A percentile compares a stretch with the other conserved stretches of the same genome.
Evolutionary conservation across 2,888 invertebrate genomes (phyloP).

Genomic region (Spodoptera picta): DNA sequence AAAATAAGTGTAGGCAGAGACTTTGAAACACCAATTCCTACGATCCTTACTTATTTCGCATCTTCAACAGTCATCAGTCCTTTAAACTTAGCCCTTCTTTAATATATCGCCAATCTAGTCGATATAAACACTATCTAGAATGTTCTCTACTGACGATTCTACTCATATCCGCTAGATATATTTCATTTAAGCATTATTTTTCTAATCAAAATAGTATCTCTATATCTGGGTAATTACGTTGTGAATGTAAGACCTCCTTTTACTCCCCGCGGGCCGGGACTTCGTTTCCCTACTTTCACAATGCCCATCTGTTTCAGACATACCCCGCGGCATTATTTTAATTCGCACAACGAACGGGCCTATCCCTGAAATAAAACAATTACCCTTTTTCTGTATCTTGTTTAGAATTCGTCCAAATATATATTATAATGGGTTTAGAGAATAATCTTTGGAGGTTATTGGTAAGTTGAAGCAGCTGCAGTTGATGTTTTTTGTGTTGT

Average conservation of each 20-base stretch:
- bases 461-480: too few relatives aligned
- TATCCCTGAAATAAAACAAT: constrained; percentile 18
- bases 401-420: neutral
- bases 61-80: too few relatives aligned
- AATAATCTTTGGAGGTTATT: neutral
- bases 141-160: too few relatives aligned
- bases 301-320: constrained; percentile 36
- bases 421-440: neutral
- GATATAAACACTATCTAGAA: too few relatives aligned
- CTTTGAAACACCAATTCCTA: too few relatives aligned
- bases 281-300: constrained; percentile 16
- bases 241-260: neutral
- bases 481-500: too few relatives aligned
- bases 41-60: too few relatives aligned
- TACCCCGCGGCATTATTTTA: constrained; percentile 29
- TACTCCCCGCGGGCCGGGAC: neutral
- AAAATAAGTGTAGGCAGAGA: too few relatives aligned
- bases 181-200: too few relatives aligned
- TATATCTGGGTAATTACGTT: neutral
- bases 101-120: too few relatives aligned
- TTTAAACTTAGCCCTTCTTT: too few relatives aligned
- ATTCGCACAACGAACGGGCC: constrained; percentile 3
- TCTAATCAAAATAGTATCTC: neutral
- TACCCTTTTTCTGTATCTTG: constrained; percentile 6
- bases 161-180: too few relatives aligned